Evolutionary conservation across 2,888 invertebrate species (phyloP).

Genomic region (Kryphioiulus occultus): DNA sequence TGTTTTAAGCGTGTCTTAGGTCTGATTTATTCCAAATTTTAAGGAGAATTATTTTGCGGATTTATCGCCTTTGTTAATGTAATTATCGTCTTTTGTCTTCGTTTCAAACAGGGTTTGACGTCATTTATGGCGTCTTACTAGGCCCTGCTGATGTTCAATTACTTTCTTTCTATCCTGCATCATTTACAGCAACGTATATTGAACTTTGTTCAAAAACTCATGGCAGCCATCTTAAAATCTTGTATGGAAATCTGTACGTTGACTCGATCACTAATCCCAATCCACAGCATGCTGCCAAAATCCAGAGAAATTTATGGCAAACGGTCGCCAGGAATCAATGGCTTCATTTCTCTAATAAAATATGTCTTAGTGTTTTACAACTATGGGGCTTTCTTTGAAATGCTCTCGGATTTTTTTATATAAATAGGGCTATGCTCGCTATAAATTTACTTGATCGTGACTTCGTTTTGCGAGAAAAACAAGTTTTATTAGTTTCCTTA

Average conservation of each 20-base stretch:
- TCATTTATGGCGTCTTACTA: not conserved
- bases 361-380: slow-evolving; percentile 1
- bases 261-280: not conserved
- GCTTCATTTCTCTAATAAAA: slow-evolving; percentile 16
- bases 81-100: slow-evolving; percentile 17
- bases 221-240: not conserved
- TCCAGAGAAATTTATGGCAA: not conserved
- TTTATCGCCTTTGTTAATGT: not conserved
- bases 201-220: not conserved
- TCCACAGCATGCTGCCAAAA: not conserved
- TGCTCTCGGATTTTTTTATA: not conserved
- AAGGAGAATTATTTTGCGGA: not conserved
- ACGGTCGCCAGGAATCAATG: not conserved
- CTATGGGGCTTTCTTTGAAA: not conserved
- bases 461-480: slow-evolving; percentile 1
- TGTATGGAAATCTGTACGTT: slow-evolving; percentile 24
- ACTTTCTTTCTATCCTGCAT: not conserved
- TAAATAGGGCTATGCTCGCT: not conserved
- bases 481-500: not conserved
- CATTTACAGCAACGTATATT: not conserved
- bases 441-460: not conserved
- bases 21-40: not conserved
- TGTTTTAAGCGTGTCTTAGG: not conserved
- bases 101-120: not conserved
- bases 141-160: not conserved